Evolutionary conservation across 2,113 vertebrate species (phyloP), one percentile per base, ranked within the genome.

Genomic region (Pristiophorus japonicus): DNA sequence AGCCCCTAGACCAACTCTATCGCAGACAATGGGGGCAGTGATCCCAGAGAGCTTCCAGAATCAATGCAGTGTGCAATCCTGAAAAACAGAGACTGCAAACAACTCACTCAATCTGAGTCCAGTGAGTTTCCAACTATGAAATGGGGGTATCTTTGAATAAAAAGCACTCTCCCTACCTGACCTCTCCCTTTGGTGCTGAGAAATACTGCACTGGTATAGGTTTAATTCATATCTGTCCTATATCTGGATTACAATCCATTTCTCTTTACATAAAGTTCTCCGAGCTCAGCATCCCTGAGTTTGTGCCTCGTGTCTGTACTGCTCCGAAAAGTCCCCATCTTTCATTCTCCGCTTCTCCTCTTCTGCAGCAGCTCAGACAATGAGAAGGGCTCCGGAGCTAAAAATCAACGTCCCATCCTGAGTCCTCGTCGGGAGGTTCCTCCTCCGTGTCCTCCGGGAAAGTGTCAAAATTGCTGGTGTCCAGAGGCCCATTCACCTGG

Each of bases 391-490:
- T 11, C 75, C 5, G 3, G 14, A 59, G 8, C 22, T 92, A 92
- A 63, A 92, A 92, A 38, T 92, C 88, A 0, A 38, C 88, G 63
- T 92, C 88, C 88, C 88, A 92, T 20, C 96, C 96, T 8, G 96
- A 96, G 24, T 97, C 97, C 63, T 96, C 95, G 38, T 96, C 95
- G 95, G 97, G 96, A 11, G 92, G 96, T 38, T 96, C 81, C 67
- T 96, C 97, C 0, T 97, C 97, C 0, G 11, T 42, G 95, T 98
- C 95, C 91, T 97, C 96, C 0, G 95, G 18, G 87, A 96, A 97
- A 65, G 96, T 78, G 84, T 92, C 94, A n/a, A 95, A 96, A 20
- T 95, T 90, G 20, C 94, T 91, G 59, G 88, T 96, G 92, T 96
- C 97, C 92, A 96, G 75, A 66, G 96, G 95, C 88, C 88, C 95